Evolutionary conservation across 2,888 invertebrate genomes (phyloP).

Genomic region (Scaeva pyrastri): DNA sequence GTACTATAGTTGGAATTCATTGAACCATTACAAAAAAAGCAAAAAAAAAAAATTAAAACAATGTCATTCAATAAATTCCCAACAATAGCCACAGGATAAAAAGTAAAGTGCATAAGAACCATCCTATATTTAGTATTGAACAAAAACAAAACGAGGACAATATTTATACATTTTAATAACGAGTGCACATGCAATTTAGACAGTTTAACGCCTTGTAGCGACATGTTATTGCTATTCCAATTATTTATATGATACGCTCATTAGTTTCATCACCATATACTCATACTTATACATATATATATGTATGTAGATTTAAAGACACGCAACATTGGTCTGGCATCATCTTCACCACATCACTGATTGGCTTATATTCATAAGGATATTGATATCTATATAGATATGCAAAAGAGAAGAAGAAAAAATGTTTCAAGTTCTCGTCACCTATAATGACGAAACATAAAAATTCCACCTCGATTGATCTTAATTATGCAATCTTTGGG

Average conservation of each 20-base stretch:
- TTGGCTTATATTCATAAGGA: background rate
- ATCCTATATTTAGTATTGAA: background rate
- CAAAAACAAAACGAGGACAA: background rate
- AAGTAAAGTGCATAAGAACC: background rate
- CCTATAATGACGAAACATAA: conserved; percentile 76
- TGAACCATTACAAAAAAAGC: conserved; percentile 6
- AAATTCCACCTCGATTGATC: conserved; percentile 77
- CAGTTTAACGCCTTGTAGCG: conserved; percentile 64
- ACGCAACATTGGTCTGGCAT: conserved; percentile 28
- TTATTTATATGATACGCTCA: conserved; percentile 79
- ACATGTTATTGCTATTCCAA: conserved; percentile 76
- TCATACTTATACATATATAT: background rate
- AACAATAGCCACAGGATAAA: background rate
- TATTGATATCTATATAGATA: background rate
- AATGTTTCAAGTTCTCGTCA: conserved; percentile 62
- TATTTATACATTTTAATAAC: background rate
- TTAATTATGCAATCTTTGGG: conserved; percentile 78
- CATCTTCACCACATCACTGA: conserved; percentile 11
- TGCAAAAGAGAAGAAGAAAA: conserved; percentile 7
- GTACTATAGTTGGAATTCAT: background rate
- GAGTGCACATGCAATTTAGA: conserved; percentile 43
- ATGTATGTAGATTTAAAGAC: conserved; percentile 51
- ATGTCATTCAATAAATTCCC: conserved; percentile 1
- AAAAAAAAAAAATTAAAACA: background rate
- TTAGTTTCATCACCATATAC: conserved; percentile 80